Base-by-base conservation (phyloP, 2,113 vertebrate species). In the Mus spicilegus region DNA sequence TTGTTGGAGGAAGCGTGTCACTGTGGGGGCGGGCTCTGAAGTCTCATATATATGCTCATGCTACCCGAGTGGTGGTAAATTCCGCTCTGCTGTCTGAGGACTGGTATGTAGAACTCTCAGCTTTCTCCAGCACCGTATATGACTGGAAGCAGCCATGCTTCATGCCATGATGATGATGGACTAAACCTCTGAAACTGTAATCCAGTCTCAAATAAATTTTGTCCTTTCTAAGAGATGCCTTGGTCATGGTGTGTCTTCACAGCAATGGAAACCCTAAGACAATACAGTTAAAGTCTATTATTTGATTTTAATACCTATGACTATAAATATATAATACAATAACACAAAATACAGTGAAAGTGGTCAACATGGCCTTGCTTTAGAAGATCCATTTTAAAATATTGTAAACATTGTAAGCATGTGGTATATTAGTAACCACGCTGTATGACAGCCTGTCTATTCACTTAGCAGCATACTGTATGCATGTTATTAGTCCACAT, bases 361-460 rank as follows among this genome's bases (percentile, higher is more conserved):
- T 51, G 46, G 30, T 78, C 76, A 78, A 36, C 51, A 20, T 54
- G 49, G 17, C 33, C 51, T 54, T 17, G 77, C 30, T 76, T 80
- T 80, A 19, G 33, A 80, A 54, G 9, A 36, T 54, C 4, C 33
- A 54, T 63, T 36, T 56, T 80, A 22, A 91, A 89, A 70, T 81
- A 77, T 81, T 90, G 92, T 81, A 90, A 80, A 54, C 30, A 80
- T 11, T 80, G 33, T 22, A 89, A 69, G 75, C 26, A 76, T 90
- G 49, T 54, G 81, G 4, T 67, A 67, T 92, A 77, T 76, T 58
- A 36, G 13, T 87, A 73, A 61, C 51, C 39, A 33, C 10, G 17
- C 36, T 63, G 16, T 86, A 58, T 54, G 56, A n/a, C 17, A 65
- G 49, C 20, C 13, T 75, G 1, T 80, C 36, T 75, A 10, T 39